phyloP scores from a whole-genome alignment of 1,140 invertebrate genomes.

The Bicyclus anynana region DNA sequence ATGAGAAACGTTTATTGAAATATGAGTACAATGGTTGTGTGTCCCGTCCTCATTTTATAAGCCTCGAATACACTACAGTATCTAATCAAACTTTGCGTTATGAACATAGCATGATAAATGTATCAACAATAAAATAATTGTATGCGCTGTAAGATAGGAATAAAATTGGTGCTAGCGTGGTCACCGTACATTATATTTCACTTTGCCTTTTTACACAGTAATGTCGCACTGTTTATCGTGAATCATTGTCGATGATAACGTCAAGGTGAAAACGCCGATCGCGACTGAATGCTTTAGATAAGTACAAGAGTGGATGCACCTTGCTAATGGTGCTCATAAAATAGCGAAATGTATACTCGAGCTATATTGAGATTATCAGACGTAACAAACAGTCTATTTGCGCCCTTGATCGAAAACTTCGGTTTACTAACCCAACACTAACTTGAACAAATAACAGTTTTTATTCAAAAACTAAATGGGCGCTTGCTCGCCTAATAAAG shows the following conservation, averaged over 20 bases:
- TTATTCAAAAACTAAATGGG: no score
- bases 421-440: no score
- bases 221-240: conserved; percentile 4
- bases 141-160: no score
- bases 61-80: conserved; percentile 6
- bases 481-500: no score
- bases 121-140: no score
- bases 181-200: no score
- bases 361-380: no score
- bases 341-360: conserved; percentile 18
- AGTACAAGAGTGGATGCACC: conserved; percentile 39
- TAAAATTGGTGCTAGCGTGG: no score
- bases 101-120: no score
- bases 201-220: background rate
- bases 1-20: conserved; percentile 2
- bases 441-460: no score
- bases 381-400: no score
- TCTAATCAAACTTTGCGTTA: conserved; percentile 5
- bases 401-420: no score
- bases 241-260: conserved; percentile 28
- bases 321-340: conserved; percentile 39
- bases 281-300: conserved; percentile 48
- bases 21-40: conserved; percentile 3
- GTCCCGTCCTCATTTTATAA: background rate
- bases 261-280: conserved; percentile 40